These are phyloP conservation scores for Polydrusus pterygomalis DNA, from an alignment of 2,888 invertebrate genomes.

Conservation along the genomic window DNA sequence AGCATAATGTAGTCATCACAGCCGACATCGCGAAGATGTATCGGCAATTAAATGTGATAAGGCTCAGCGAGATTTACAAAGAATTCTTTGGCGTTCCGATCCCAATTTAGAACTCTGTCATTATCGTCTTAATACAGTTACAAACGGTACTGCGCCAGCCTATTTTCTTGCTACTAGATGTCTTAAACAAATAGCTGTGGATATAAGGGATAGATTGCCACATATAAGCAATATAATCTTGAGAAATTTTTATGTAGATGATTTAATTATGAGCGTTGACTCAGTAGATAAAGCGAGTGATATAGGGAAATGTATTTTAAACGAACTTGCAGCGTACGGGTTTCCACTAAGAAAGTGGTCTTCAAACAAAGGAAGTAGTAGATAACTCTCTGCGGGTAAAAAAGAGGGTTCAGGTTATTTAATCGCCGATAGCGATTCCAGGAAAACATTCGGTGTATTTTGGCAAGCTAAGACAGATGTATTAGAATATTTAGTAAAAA, in stretches of 20 bases:
- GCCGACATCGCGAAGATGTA: constrained; percentile 38
- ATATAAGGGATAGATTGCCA: no score
- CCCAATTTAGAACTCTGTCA: constrained; percentile 18
- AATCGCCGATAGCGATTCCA: not conserved
- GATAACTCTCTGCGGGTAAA: not conserved
- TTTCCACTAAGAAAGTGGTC: constrained; percentile 1
- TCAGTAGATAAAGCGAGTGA: constrained; percentile 11
- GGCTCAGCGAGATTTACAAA: constrained; percentile 42
- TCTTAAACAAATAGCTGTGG: constrained; percentile 26
- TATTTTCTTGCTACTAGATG: constrained; percentile 38
- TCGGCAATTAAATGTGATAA: constrained; percentile 12
- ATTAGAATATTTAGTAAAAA: not conserved
- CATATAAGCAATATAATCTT: constrained; percentile 28
- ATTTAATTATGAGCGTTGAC: constrained; percentile 7
- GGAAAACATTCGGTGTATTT: not conserved
- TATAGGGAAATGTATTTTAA: not conserved
- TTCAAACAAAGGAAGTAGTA: not conserved
- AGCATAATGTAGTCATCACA: constrained; percentile 4
- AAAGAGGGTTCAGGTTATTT: not conserved
- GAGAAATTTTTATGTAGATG: constrained; percentile 45
- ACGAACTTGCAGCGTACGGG: not conserved
- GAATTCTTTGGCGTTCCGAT: constrained; percentile 44
- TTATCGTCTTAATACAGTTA: constrained; percentile 49
- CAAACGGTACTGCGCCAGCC: constrained; percentile 39
- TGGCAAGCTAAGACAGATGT: constrained; percentile 8